Percentiles rank a stretch among this genome's conserved stretches.
Conservation (phyloP, 2,888 invertebrate genomes). For the Hesperia comma region DNA sequence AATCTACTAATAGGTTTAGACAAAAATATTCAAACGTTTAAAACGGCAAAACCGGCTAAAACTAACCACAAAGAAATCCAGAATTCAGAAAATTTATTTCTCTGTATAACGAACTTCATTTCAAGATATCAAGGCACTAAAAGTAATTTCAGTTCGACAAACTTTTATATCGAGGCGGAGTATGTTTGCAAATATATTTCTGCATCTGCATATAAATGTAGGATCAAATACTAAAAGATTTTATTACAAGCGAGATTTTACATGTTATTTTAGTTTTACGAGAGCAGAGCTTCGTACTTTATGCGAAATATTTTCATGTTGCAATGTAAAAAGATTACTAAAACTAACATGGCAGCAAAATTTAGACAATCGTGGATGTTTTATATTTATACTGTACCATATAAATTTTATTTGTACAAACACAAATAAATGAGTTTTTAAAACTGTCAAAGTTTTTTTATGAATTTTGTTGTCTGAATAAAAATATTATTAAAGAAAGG, state of each 20-base stretch:
- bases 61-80: too few relatives aligned
- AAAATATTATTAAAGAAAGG: too few relatives aligned
- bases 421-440: too few relatives aligned
- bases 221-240: conserved; percentile 29
- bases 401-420: too few relatives aligned
- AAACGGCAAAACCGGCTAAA: too few relatives aligned
- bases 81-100: neutral
- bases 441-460: too few relatives aligned
- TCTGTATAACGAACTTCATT: conserved; percentile 4
- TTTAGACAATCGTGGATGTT: too few relatives aligned
- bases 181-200: conserved; percentile 21
- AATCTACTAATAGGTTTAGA: too few relatives aligned
- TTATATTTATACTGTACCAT: too few relatives aligned
- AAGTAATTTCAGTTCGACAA: conserved; percentile 21
- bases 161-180: neutral
- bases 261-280: conserved; percentile 26
- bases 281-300: neutral
- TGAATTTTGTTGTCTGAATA: too few relatives aligned
- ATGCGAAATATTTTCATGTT: conserved; percentile 18
- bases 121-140: conserved; percentile 8
- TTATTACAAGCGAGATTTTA: conserved; percentile 36
- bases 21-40: too few relatives aligned
- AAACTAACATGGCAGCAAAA: too few relatives aligned
- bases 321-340: neutral
- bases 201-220: conserved; percentile 21